Evolutionary conservation across 2,113 vertebrate species (phyloP).

Genomic region (Lophura nycthemera): DNA sequence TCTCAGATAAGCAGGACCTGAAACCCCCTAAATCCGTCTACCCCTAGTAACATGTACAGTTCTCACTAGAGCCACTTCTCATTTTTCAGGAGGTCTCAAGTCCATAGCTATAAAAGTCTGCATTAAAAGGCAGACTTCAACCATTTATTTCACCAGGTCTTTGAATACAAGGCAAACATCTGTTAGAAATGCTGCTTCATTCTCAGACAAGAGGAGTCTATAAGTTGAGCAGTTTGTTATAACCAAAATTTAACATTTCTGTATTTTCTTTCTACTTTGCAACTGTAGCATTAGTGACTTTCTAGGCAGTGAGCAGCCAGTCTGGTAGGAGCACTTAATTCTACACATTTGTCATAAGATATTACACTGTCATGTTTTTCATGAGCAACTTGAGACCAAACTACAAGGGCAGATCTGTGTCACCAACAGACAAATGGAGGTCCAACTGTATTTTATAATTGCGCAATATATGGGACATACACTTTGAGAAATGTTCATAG

Average conservation of each 20-base stretch:
- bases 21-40: neutral
- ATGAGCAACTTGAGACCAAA: neutral
- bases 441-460: neutral
- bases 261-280: neutral
- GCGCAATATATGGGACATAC: neutral
- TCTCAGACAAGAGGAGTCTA: neutral
- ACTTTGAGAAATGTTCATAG: neutral
- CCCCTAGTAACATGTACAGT: neutral
- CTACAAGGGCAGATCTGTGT: neutral
- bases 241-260: neutral
- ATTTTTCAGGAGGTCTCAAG: conserved; percentile 9
- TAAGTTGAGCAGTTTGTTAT: neutral
- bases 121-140: neutral
- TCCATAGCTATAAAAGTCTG: neutral
- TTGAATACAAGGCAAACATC: neutral
- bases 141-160: neutral
- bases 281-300: neutral
- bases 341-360: neutral
- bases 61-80: neutral
- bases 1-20: neutral
- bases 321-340: neutral
- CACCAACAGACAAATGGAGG: neutral
- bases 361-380: neutral
- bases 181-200: neutral
- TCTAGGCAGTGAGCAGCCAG: neutral